A percentile compares a stretch with the other conserved stretches of the same genome.
phyloP scores from a whole-genome alignment of 1,140 invertebrate species.

The Lepidostoma basale region DNA sequence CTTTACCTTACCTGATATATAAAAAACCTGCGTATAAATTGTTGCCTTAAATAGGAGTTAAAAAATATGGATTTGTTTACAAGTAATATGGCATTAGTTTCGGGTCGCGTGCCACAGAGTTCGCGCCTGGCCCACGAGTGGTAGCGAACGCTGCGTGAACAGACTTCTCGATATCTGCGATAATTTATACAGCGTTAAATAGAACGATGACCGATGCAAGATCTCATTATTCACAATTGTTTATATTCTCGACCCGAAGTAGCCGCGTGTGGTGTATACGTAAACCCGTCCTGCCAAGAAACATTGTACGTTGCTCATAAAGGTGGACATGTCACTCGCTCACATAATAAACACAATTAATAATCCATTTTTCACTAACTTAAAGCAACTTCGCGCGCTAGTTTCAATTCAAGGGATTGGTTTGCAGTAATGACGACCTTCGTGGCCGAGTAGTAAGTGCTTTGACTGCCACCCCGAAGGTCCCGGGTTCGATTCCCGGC shows the following conservation, averaged over 20 bases:
- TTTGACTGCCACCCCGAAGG: too few species aligned
- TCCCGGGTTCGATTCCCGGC: too few species aligned
- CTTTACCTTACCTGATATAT: neutral
- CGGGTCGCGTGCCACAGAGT: neutral
- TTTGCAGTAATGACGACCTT: too few species aligned
- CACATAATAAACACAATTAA: too few species aligned
- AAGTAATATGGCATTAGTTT: neutral
- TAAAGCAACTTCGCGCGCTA: too few species aligned
- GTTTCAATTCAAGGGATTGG: too few species aligned
- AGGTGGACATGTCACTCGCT: too few species aligned
- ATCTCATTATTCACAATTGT: slow-evolving; percentile 38
- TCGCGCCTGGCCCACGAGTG: slow-evolving; percentile 15
- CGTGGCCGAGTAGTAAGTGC: too few species aligned
- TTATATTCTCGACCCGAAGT: slow-evolving; percentile 19
- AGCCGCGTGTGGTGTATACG: neutral
- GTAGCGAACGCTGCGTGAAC: slow-evolving; percentile 24
- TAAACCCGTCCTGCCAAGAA: neutral
- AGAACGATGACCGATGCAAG: slow-evolving; percentile 42
- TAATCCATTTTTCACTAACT: too few species aligned
- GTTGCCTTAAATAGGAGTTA: neutral
- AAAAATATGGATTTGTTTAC: neutral
- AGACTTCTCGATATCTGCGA: slow-evolving; percentile 19
- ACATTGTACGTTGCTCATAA: neutral
- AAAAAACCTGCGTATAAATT: neutral
- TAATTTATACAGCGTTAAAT: slow-evolving; percentile 40